phyloP scores from a whole-genome alignment of 2,113 vertebrate species.

The Pyrgilauda ruficollis region DNA sequence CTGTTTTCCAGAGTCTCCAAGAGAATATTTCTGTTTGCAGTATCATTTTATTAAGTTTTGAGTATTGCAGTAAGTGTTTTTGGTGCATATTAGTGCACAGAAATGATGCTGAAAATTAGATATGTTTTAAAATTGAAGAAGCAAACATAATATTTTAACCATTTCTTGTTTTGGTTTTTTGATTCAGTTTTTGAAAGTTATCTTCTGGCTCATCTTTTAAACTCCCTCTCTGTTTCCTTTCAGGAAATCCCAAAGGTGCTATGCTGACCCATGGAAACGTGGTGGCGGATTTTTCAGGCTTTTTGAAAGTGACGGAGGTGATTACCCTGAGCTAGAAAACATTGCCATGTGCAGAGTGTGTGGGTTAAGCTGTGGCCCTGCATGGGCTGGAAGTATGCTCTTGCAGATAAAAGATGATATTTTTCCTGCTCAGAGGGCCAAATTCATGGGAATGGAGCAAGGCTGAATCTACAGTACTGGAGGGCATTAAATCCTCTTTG shows the following conservation, averaged over 20 bases:
- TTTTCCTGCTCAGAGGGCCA: not conserved
- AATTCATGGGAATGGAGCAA: not conserved
- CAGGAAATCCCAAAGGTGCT: slow-evolving; percentile 96
- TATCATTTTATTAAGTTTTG: not conserved
- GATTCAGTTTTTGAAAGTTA: not conserved
- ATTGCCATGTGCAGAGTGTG: not conserved
- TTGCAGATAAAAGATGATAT: not conserved
- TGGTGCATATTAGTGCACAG: not conserved
- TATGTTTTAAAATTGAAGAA: not conserved
- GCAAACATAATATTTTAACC: not conserved
- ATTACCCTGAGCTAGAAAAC: slow-evolving; percentile 64
- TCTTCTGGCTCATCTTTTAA: not conserved
- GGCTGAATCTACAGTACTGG: not conserved
- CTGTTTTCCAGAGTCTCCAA: not conserved
- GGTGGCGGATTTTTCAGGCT: slow-evolving; percentile 96
- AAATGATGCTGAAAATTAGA: rapidly evolving
- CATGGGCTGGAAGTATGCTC: not conserved
- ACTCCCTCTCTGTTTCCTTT: slow-evolving; percentile 16
- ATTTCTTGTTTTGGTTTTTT: not conserved
- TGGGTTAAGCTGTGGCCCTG: not conserved
- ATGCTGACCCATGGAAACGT: slow-evolving; percentile 98
- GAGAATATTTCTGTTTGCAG: not conserved
- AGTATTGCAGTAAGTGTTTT: not conserved
- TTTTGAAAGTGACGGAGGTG: slow-evolving; percentile 98
- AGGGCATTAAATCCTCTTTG: not conserved